Base-by-base conservation (phyloP, 2,888 invertebrate species). In the Tineola bisselliella region DNA sequence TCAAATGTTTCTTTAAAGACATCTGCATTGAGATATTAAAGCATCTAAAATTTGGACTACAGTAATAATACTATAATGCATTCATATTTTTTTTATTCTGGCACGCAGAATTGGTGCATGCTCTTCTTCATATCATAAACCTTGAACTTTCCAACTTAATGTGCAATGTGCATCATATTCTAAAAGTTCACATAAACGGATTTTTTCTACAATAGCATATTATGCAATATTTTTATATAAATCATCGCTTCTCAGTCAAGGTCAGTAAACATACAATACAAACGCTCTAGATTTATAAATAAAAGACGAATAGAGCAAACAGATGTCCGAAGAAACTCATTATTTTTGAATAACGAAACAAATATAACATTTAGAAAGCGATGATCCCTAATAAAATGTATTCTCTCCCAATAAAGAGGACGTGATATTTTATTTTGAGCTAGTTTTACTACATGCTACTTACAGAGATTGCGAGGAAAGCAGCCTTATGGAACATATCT, bases 271-370 rank as follows among this genome's bases (percentile, higher is more conserved):
- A n/a, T n/a, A n/a, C 67, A 67, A 69, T 68, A 67, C 67, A 68
- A 71, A 66, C 65, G 67, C 66, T 66, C 65, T 62, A 64, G 65
- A 67, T 71, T 72, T 70, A 73, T 75, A 75, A 74, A 78, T 77
- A 76, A 76, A 73, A 75, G 72, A 70, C 71, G 63, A 66, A 68
- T 68, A 62, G 65, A 65, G 65, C 70, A 65, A 66, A 71, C 74
- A 74, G 70, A 72, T 73, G 72, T 66, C 66, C 64, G 66, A 65
- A 62, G 67, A 68, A 66, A 66, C 66, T 66, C 67, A 69, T 70
- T 72, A 69, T 71, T 73, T 76, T 74, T 68, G 68, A 66, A 70
- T 67, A 66, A 66, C 68, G 66, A 70, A 71, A 69, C 70, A 73
- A 69, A 75, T 70, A 65, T 68, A 68, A 65, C 67, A 68, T 17